These are phyloP conservation scores for Pseudomugil gertrudae DNA, from an alignment of 2,797 vertebrate genomes.

Conservation along the genomic window DNA sequence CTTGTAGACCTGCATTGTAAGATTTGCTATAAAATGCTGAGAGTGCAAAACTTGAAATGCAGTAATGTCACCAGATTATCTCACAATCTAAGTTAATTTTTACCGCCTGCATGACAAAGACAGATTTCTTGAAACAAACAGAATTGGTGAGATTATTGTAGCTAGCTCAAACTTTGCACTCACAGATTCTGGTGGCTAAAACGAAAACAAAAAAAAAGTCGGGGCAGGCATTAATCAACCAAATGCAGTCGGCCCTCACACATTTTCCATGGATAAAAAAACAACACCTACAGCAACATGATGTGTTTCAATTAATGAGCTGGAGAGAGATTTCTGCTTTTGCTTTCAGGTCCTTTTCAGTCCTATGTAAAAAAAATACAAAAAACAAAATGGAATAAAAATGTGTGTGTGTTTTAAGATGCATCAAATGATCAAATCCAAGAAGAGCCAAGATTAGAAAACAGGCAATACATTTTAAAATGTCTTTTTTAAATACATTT, in stretches of 20 bases:
- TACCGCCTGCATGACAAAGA: not conserved
- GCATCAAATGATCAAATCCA: too few species aligned
- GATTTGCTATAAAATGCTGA: slow-evolving; percentile 7
- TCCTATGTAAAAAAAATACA: too few species aligned
- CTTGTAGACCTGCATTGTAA: slow-evolving; percentile 13
- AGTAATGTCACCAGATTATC: not conserved
- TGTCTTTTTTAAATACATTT: too few species aligned
- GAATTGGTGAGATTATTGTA: not conserved
- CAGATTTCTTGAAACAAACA: not conserved
- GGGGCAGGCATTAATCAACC: slow-evolving; percentile 2
- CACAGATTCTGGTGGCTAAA: not conserved
- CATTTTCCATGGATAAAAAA: not conserved
- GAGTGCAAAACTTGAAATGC: slow-evolving; percentile 1
- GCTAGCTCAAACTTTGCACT: not conserved
- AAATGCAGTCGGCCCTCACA: not conserved
- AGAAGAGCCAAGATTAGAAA: too few species aligned
- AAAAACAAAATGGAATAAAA: too few species aligned
- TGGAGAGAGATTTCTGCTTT: not conserved
- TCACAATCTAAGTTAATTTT: not conserved
- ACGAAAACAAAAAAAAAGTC: not conserved
- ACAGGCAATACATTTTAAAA: too few species aligned
- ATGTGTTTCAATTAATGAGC: not conserved
- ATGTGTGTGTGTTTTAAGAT: too few species aligned
- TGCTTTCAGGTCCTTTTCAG: too few species aligned
- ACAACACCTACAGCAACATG: not conserved